Base-by-base conservation (phyloP, 2,113 vertebrate species). In the Phalacrocorax pelagicus region DNA sequence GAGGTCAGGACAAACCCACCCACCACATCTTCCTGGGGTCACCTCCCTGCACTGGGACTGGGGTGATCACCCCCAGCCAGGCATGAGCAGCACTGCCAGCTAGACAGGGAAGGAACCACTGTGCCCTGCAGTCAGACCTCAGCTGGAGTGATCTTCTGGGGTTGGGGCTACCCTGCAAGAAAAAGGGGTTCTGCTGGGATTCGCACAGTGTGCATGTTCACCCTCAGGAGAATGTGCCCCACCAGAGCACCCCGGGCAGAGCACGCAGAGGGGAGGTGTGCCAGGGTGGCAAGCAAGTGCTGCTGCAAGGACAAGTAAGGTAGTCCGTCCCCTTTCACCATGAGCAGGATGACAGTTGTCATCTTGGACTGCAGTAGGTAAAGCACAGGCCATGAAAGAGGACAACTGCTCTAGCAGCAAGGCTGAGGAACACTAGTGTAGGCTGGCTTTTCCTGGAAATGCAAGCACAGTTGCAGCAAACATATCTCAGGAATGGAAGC, bases 161-260 rank as follows among this genome's bases (percentile, higher is more conserved):
- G 29, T 19, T 5, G 9, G 38, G 40, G 40, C 15, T 14, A 18
- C 32, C 62, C 51, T 9, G 40, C 51, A 36, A 36, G 51, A 30
- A 46, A 19, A 81, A 46, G 9, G 61, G 49, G 11, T 19, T 54
- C 49, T 22, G 23, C 61, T n/a, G 61, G 61, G 38, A n/a, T 5
- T 6, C 3, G 2, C 44, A 10, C 1, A 2, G 24, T 1, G 3
- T 29, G 49, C 23, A 10, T 1, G 2, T 49, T n/a, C 1, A 4
- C 32, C 14, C 23, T 22, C 2, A 4, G 38, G 36, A 79, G 11
- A 29, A 22, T 2, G 7, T 18, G 11, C 3, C 19, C 32, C 3
- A 5, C 13, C 2, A 2, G 78, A 55, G 40, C 51, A 30, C 13
- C 40, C 62, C 8, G 1, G 29, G n/a, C 27, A 24, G 27, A 49